phyloP scores from a whole-genome alignment of 2,113 vertebrate genomes.

The Ceyx margarethae region DNA sequence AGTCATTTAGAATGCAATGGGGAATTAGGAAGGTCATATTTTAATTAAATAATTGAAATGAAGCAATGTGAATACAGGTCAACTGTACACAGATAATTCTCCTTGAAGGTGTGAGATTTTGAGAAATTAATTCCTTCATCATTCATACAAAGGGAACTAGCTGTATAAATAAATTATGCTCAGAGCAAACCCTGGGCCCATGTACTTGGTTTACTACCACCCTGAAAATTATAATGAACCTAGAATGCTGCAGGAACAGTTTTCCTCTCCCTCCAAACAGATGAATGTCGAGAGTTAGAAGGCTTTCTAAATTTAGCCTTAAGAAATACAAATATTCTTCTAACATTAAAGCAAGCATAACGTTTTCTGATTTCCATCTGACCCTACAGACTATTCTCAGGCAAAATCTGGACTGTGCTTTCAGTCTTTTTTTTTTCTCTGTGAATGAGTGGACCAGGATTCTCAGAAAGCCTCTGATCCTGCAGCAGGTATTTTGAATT shows the following conservation, averaged over 20 bases:
- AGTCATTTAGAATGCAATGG: background rate
- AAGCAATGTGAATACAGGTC: background rate
- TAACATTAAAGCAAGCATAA: rapidly evolving
- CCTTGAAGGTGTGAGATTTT: background rate
- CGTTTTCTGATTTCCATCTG: background rate
- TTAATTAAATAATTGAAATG: background rate
- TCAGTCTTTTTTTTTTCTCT: background rate
- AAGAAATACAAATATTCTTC: background rate
- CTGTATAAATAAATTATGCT: background rate
- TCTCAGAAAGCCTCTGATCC: background rate
- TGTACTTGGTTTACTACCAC: background rate
- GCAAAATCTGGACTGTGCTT: rapidly evolving
- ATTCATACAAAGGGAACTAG: background rate
- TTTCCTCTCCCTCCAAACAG: background rate
- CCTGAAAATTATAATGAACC: background rate
- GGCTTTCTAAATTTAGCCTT: background rate
- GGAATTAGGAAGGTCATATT: background rate
- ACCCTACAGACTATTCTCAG: background rate
- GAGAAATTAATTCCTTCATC: background rate
- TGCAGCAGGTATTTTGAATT: background rate
- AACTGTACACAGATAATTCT: background rate
- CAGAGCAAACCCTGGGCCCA: background rate
- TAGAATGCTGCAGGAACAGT: background rate
- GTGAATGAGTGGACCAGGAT: background rate
- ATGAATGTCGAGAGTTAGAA: background rate